Evolutionary conservation across 2,888 invertebrate species (phyloP).

Genomic region (Orgyia antiqua): DNA sequence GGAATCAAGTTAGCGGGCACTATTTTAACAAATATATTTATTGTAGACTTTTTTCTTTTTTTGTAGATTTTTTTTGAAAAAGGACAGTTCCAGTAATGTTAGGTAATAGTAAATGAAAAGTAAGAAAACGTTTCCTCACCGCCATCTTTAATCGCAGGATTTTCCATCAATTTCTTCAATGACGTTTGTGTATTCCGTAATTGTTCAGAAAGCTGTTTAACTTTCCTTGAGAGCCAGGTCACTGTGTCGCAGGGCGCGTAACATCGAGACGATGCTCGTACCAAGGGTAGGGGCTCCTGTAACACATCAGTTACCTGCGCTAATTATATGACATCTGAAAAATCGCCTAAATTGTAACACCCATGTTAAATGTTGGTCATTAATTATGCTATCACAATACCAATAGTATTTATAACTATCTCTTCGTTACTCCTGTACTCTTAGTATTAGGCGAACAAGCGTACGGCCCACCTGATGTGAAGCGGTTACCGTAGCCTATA

Average conservation of each 20-base stretch:
- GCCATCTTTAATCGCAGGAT: conserved; percentile 44
- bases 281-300: conserved; percentile 59
- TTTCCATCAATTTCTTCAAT: conserved; percentile 59
- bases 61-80: too few relatives aligned
- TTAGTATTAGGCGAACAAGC: too few relatives aligned
- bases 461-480: too few relatives aligned
- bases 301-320: conserved; percentile 17
- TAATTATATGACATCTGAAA: conserved; percentile 13
- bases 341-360: background rate
- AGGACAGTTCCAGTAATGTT: too few relatives aligned
- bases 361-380: background rate
- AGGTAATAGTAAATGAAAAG: too few relatives aligned
- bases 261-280: conserved; percentile 73
- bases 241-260: conserved; percentile 81
- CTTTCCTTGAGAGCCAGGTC: conserved; percentile 75
- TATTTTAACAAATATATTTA: too few relatives aligned
- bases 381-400: background rate
- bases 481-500: too few relatives aligned
- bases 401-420: background rate
- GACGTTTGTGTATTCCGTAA: conserved; percentile 66
- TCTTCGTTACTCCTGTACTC: background rate
- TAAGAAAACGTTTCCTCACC: background rate
- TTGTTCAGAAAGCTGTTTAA: conserved; percentile 75
- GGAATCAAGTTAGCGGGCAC: too few relatives aligned
- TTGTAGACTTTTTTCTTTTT: too few relatives aligned